These are phyloP conservation scores for Mastigias papua DNA, from an alignment of 30 jellyfish, hydroid and myxozoan genomes.

Conservation along the genomic window DNA sequence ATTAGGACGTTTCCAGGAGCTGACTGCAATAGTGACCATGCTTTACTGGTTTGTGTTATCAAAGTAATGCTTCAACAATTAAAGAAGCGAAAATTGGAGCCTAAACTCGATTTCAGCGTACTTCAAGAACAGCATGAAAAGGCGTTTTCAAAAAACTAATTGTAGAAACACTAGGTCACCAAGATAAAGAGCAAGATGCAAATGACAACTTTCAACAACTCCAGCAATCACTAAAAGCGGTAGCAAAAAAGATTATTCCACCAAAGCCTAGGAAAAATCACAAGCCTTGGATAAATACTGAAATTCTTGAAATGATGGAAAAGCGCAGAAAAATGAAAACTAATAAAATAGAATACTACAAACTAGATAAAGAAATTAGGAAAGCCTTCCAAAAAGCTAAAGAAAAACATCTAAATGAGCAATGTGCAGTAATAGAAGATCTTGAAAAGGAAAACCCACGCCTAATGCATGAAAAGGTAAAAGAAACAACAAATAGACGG, in stretches of 20 bases:
- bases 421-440: neutral
- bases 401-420: neutral
- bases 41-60: neutral
- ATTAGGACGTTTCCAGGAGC: slow-evolving; percentile 32
- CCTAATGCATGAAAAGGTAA: neutral
- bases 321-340: slow-evolving; percentile 5
- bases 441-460: neutral
- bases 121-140: neutral
- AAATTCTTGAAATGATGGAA: slow-evolving; percentile 26
- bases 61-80: neutral
- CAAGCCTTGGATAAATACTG: slow-evolving; percentile 45
- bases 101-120: neutral
- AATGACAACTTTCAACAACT: neutral
- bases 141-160: neutral
- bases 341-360: neutral
- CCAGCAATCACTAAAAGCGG: neutral
- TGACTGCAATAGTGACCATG: slow-evolving; percentile 39
- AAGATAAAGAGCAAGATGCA: neutral
- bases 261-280: neutral
- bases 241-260: neutral
- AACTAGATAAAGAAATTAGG: neutral
- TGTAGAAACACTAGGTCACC: neutral
- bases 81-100: neutral
- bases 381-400: neutral
- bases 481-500: slow-evolving; percentile 19